Evolutionary conservation across 1,140 invertebrate genomes (phyloP), one percentile per base, ranked within the genome.

Genomic region (Tetramorium parvispinum): DNA sequence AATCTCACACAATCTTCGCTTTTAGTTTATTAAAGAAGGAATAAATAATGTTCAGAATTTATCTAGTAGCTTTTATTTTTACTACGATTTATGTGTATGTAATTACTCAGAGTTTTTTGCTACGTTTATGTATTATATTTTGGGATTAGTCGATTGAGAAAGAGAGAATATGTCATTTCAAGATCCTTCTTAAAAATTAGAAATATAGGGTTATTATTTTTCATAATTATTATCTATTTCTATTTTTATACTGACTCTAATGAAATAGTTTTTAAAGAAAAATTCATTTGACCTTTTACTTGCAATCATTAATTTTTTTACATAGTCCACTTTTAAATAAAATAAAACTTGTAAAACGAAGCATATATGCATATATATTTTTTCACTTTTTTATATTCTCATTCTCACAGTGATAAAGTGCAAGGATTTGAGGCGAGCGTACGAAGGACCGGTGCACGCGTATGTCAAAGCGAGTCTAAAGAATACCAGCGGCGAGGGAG

Each of bases 401-500:
- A 63, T 81, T 79, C 40, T 87, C 85, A 82, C 92, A 95, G 95
- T 95, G 85, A 95, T 95, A 90, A 93, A 94, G 93, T 95, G 95
- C 90, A 94, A 94, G 90, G 95, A 95, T 87, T 89, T 95, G 68
- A 91, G 92, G 83, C 92, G 95, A 76, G 89, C 92, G 0, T 93
- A 93, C 92, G 94, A 95, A 78, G 94, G 94, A 24, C 94, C 95
- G 2, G 91, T 95, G 59, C 93, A 95, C 91, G 95, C 95, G 46
- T 95, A 95, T 91, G 95, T 95, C 11, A 95, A 95, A 79, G 94
- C 92, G 5, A 94, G 94, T 65, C 40, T 95, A 55, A 95, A 94
- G 81, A 95, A 95, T 63, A 85, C 83, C 24, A 92, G 88, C 81
- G 94, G 94, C 27, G 94, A 95, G 81, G 93, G 94, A 43, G 90